These are phyloP conservation scores for Microctonus aethiopoides DNA, from an alignment of 2,888 invertebrate species.

Conservation along the genomic window DNA sequence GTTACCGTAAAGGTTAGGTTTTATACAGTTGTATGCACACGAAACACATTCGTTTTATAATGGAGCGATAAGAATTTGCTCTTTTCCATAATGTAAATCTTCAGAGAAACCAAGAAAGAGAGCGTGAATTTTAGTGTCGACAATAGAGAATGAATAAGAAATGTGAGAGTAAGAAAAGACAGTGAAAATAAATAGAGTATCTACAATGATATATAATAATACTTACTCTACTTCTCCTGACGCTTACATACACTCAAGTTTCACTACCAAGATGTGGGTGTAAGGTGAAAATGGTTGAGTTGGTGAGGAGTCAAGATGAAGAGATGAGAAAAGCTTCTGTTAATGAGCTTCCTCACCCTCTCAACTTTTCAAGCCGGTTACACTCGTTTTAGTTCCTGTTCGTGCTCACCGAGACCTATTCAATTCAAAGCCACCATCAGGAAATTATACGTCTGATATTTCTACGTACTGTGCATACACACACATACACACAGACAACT, in stretches of 20 bases:
- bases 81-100: slow-evolving; percentile 11
- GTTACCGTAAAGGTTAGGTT: slow-evolving; percentile 36
- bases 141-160: neutral
- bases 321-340: slow-evolving; percentile 60
- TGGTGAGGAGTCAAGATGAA: slow-evolving; percentile 9
- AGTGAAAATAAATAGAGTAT: too few relatives aligned
- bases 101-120: neutral
- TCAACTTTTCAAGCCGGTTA: slow-evolving; percentile 61
- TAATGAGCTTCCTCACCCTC: slow-evolving; percentile 66
- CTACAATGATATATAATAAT: neutral
- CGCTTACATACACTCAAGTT: neutral
- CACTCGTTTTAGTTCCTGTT: slow-evolving; percentile 53
- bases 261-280: slow-evolving; percentile 1
- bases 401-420: slow-evolving; percentile 50
- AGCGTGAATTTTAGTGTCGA: neutral
- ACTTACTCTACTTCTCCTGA: too few relatives aligned
- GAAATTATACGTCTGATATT: slow-evolving; percentile 64
- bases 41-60: slow-evolving; percentile 7
- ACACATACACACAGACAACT: neutral
- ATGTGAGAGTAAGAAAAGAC: neutral
- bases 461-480: neutral
- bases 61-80: slow-evolving; percentile 1
- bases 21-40: neutral
- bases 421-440: slow-evolving; percentile 60
- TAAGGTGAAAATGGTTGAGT: neutral